Evolutionary conservation across 2,113 vertebrate species (phyloP).

Genomic region (Solea solea): DNA sequence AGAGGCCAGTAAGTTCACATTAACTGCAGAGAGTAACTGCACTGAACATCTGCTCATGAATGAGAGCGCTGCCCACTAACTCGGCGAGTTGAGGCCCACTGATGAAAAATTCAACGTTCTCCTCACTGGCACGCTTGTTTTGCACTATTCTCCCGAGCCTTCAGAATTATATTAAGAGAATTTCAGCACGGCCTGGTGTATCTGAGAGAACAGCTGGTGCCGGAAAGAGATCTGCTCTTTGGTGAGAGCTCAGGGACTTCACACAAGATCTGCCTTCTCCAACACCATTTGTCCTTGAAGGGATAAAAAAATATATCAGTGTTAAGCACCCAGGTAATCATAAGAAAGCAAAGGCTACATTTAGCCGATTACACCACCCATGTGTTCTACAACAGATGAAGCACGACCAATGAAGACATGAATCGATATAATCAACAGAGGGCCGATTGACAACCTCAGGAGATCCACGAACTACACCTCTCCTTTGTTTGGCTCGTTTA

Average conservation of each 20-base stretch:
- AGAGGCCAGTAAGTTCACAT: constrained; percentile 95
- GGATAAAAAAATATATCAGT: constrained; percentile 55
- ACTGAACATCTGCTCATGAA: constrained; percentile 99
- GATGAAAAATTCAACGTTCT: constrained; percentile 99
- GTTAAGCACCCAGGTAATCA: constrained; percentile 71
- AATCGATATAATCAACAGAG: constrained; percentile 47
- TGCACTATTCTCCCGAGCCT: constrained; percentile 96
- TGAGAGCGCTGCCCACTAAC: constrained; percentile 95
- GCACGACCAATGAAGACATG: constrained; percentile 44
- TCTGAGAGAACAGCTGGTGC: constrained; percentile 99
- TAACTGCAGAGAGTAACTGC: constrained; percentile 92
- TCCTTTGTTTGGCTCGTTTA: constrained; percentile 62
- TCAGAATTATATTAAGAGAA: constrained; percentile 99
- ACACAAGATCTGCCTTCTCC: constrained; percentile 87
- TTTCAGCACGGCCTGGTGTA: constrained; percentile 93
- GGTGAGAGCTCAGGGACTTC: constrained; percentile 89
- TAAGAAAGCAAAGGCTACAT: constrained; percentile 70
- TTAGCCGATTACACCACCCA: constrained; percentile 66
- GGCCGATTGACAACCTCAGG: constrained; percentile 57
- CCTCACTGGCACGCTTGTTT: constrained; percentile 97
- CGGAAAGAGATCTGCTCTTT: constrained; percentile 93
- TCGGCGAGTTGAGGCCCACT: constrained; percentile 88
- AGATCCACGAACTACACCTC: constrained; percentile 40
- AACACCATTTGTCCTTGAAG: constrained; percentile 94
- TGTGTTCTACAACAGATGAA: constrained; percentile 35